Conservation (phyloP, 2,888 invertebrate genomes). For the Sussaba pulchella region DNA sequence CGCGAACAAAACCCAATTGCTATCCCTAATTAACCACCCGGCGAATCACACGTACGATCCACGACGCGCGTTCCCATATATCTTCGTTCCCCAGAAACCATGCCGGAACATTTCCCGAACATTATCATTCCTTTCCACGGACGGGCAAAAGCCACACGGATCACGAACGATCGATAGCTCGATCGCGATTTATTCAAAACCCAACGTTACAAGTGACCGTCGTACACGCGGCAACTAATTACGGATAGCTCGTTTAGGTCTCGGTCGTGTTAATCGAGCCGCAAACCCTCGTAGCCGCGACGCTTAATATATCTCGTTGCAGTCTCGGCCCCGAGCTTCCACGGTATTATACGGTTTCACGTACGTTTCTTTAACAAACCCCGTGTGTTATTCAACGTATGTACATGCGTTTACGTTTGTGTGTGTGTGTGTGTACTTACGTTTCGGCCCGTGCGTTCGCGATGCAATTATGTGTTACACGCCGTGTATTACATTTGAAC, state of each 20-base stretch:
- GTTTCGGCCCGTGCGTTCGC: not conserved
- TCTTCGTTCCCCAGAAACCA: not conserved
- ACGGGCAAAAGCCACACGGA: not conserved
- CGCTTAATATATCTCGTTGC: slow-evolving; percentile 53
- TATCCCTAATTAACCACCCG: too few species aligned
- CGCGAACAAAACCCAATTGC: too few species aligned
- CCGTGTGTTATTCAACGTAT: not conserved
- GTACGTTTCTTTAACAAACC: not conserved
- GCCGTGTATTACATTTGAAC: slow-evolving; percentile 66
- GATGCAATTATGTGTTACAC: slow-evolving; percentile 66
- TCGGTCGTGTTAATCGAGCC: slow-evolving; percentile 62
- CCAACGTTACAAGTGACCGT: not conserved
- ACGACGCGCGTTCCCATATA: not conserved
- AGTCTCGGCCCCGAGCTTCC: slow-evolving; percentile 22
- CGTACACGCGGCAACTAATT: slow-evolving; percentile 46
- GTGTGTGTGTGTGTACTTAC: not conserved
- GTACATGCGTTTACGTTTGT: not conserved
- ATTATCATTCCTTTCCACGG: slow-evolving; percentile 7
- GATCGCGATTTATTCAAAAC: slow-evolving; percentile 8
- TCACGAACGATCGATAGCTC: slow-evolving; percentile 17
- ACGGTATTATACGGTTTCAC: slow-evolving; percentile 17
- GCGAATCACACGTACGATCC: not conserved
- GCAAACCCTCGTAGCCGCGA: slow-evolving; percentile 50
- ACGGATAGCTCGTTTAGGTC: slow-evolving; percentile 59
- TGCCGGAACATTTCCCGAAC: too few species aligned